phyloP scores from a whole-genome alignment of 2,888 invertebrate species.

The Pyrrhosoma nymphula region DNA sequence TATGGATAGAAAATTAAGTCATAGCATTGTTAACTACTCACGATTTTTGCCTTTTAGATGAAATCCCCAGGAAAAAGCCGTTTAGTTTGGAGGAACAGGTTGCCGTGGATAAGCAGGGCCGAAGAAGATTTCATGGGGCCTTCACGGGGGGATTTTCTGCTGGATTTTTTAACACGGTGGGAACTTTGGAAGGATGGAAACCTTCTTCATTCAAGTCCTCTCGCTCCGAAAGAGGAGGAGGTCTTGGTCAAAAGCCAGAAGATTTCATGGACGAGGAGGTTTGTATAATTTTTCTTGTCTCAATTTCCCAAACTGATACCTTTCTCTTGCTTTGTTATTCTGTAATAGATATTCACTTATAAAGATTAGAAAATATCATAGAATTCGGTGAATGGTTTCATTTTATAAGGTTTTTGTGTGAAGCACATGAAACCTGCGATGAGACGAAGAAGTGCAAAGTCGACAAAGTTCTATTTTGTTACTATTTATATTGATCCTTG shows the following conservation, averaged over 20 bases:
- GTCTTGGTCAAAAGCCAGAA: constrained; percentile 85
- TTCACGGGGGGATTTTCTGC: constrained; percentile 99
- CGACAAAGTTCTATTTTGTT: no score
- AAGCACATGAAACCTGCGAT: no score
- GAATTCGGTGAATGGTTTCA: no score
- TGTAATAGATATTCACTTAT: no score
- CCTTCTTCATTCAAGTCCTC: constrained; percentile 96
- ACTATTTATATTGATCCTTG: no score
- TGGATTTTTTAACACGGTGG: constrained; percentile 98
- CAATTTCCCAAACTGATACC: background rate
- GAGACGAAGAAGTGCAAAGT: no score
- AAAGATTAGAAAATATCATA: no score
- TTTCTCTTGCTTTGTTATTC: no score
- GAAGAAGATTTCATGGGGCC: constrained; percentile 97
- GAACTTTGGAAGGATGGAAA: constrained; percentile 96
- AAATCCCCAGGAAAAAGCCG: constrained; percentile 89
- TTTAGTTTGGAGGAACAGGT: constrained; percentile 91
- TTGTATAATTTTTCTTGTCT: constrained; percentile 64
- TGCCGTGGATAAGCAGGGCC: constrained; percentile 93
- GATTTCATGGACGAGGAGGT: constrained; percentile 99
- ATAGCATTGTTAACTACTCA: constrained; percentile 62
- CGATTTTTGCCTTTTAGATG: constrained; percentile 80
- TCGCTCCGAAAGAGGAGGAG: constrained; percentile 83
- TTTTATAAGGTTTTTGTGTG: no score
- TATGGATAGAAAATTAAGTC: constrained; percentile 2